Evolutionary conservation across 2,113 vertebrate species (phyloP).

Genomic region (Gymnarchus niloticus): DNA sequence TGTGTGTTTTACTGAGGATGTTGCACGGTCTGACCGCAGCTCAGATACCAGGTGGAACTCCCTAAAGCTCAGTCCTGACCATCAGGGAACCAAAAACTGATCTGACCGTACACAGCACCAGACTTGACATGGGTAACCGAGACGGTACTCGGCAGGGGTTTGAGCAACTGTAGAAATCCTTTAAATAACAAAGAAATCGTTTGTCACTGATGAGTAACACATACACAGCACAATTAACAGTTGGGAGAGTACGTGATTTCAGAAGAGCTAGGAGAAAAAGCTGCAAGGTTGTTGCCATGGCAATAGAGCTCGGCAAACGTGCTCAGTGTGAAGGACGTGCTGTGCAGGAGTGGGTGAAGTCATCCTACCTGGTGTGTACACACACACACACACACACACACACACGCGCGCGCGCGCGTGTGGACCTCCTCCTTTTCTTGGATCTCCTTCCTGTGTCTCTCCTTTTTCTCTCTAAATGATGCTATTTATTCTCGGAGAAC

Average conservation of each 20-base stretch:
- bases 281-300: constrained; percentile 11
- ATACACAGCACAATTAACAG: neutral
- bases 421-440: constrained; percentile 4
- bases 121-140: neutral
- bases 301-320: neutral
- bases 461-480: constrained; percentile 16
- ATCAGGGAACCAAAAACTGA: neutral
- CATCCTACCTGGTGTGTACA: neutral
- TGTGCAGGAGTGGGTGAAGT: neutral
- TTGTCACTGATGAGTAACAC: neutral
- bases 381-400: neutral
- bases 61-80: neutral
- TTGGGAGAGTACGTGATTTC: neutral
- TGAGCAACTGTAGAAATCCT: neutral
- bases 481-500: constrained; percentile 17
- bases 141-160: neutral
- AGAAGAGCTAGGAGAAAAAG: neutral
- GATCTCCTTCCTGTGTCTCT: neutral
- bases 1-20: too few relatives aligned
- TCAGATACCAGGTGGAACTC: neutral
- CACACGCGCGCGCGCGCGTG: neutral
- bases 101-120: too few relatives aligned
- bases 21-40: too few relatives aligned
- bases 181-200: neutral
- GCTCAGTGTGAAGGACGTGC: neutral